Base-by-base conservation (phyloP, 2,888 invertebrate species). In the Orchesella flavescens region DNA sequence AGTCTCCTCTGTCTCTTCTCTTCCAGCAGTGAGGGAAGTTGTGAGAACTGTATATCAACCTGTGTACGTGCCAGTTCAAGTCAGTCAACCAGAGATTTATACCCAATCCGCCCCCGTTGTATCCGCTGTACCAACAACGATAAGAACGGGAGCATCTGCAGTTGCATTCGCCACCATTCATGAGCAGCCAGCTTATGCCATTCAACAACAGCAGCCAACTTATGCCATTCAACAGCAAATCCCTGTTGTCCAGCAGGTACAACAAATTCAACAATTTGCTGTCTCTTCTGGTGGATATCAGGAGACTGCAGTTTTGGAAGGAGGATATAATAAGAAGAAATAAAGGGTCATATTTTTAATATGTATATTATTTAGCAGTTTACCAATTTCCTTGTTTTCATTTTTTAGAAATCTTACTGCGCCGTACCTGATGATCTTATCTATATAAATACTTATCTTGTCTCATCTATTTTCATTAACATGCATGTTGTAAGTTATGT, bases 31-130 rank as follows among this genome's bases (percentile, higher is more conserved):
- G 44, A 73, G 43, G 19, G 80, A 80, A 66, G 24, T 80, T 43
- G 78, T 79, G 5, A 65, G 74, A 73, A 80, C 80, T 24, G 80
- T 80, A 1, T 80, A 74, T 44, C 80, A 80, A 66, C 80, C 80
- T 44, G 74, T 80, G 1, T 80, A 80, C 59, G 68, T 80, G 3
- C 80, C 80, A 15, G 44, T 59, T 17, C 74, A 80, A 44, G 55
- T 49, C 12, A 23, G 34, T 12, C 74, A 72, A 55, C 44, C 34
- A 10, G 57, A 80, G 34, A 10, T 46, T 9, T 34, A 72, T 17
- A 23, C 63, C 1, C 65, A 72, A 23, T 21, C 66, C 1, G 66
- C 49, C 3, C 69, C 69, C 10, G 19, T 23, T 21, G 10, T 61
- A 3, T 13, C 61, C 13, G 80, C 74, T 9, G 68, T 80, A 0